Evolutionary conservation across 92 coral and sea anemone genomes (phyloP), one percentile per base, ranked within the genome.

Genomic region (Epizoanthus scotinus): DNA sequence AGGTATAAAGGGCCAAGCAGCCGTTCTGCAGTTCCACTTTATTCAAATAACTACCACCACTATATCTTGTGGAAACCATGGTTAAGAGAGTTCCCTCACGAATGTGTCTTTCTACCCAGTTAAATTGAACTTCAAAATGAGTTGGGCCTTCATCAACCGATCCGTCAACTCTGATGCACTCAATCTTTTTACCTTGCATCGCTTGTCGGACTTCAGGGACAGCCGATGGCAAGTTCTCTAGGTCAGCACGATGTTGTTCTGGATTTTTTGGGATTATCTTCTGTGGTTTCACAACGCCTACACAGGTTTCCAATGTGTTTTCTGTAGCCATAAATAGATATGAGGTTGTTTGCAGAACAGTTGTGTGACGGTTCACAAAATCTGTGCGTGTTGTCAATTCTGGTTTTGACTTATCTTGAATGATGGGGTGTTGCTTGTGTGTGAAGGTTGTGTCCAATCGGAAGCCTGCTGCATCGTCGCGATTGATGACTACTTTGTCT

Each of bases 1-100:
- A 6, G 84, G 86, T 49, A 72, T 83, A 80, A 72, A 83, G 27
- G 47, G 73, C 40, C 53, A 80, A 52, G 56, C 88, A 85, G 21
- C 79, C 84, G 73, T 87, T 87, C 75, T 87, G 86, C 26, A 82
- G 86, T 73, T 87, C 87, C 44, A 87, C 90, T 24, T 84, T 28
- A 74, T 87, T 87, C 17, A 87, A 74, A 60, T 87, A 83, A 18
- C 84, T 77, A 36, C 84, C 77, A n/a, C 87, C 84, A 81, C 90
- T 86, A 82, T 77, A 71, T 28, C 90, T 68, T 24, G 90, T 73
- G 84, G 90, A 82, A 60, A 87, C 79, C 64, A 87, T 55, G 58
- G 90, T 82, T 67, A 84, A 82, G 25, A 83, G 79, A 67, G 77
- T 87, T 65, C 58, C 90, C 78, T 87, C 84, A 74, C 75, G 84